Conservation (phyloP, 2,113 vertebrate species). For the Amblyornis subalaris region DNA sequence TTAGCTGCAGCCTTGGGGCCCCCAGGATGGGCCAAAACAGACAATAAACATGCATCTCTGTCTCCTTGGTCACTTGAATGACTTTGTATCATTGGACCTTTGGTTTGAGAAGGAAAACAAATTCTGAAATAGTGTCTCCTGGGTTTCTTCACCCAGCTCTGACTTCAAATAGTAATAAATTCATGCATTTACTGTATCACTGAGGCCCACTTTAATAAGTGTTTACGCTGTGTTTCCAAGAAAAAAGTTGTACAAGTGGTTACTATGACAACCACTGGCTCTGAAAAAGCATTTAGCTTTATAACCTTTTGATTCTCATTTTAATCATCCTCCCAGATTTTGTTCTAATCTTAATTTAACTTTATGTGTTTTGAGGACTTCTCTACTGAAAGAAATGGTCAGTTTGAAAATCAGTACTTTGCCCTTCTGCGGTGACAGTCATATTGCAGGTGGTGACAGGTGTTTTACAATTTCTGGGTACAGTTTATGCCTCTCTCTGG, state of each 20-base stretch:
- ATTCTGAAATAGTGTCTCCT: slow-evolving; percentile 33
- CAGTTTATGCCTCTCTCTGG: neutral
- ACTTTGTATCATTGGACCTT: slow-evolving; percentile 21
- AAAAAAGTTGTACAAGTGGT: slow-evolving; percentile 22
- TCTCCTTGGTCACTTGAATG: neutral
- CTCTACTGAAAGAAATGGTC: neutral
- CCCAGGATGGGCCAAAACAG: slow-evolving; percentile 19
- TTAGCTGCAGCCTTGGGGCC: neutral
- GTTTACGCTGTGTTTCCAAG: slow-evolving; percentile 49
- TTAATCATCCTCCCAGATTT: slow-evolving; percentile 29
- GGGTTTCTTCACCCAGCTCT: slow-evolving; percentile 55
- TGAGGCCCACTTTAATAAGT: slow-evolving; percentile 36
- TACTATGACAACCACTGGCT: slow-evolving; percentile 17
- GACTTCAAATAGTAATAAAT: slow-evolving; percentile 56
- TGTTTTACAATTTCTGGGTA: neutral
- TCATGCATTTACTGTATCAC: slow-evolving; percentile 43
- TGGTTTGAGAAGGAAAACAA: slow-evolving; percentile 46
- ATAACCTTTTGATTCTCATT: slow-evolving; percentile 39
- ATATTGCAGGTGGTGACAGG: neutral
- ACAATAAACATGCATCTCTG: neutral
- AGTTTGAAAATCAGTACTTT: neutral
- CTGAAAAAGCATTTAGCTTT: slow-evolving; percentile 26
- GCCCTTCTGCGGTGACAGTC: neutral
- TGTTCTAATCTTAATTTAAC: slow-evolving; percentile 21
- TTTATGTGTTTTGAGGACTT: neutral